A percentile compares a stretch with the other conserved stretches of the same genome.
These are phyloP conservation scores for Hypothenemus hampei DNA, from an alignment of 1,140 invertebrate genomes.

Conservation along the genomic window DNA sequence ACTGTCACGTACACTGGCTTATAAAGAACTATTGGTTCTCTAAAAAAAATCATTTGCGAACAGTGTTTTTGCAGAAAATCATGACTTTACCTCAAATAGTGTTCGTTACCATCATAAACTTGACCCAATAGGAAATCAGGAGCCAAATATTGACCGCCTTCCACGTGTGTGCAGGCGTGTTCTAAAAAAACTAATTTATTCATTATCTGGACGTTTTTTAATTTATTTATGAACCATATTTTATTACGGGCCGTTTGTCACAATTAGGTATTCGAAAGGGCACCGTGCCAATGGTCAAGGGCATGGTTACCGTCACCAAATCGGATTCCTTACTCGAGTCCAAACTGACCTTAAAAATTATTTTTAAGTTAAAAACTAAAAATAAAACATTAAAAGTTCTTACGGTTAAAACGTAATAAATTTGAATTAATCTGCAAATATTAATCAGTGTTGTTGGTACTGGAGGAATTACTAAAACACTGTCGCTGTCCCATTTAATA, in stretches of 20 bases:
- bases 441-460: slow-evolving; percentile 73
- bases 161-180: slow-evolving; percentile 64
- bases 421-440: slow-evolving; percentile 71
- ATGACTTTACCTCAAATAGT: slow-evolving; percentile 41
- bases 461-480: slow-evolving; percentile 67
- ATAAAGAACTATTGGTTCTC: slow-evolving; percentile 58
- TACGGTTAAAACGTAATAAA: slow-evolving; percentile 77
- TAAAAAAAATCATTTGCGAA: slow-evolving; percentile 17
- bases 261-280: slow-evolving; percentile 74
- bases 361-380: slow-evolving; percentile 1
- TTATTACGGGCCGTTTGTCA: slow-evolving; percentile 58
- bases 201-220: neutral
- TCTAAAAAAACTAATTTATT: slow-evolving; percentile 49
- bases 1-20: slow-evolving; percentile 64
- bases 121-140: slow-evolving; percentile 77
- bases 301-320: slow-evolving; percentile 71
- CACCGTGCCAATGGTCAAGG: slow-evolving; percentile 76
- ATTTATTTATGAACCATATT: slow-evolving; percentile 59
- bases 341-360: slow-evolving; percentile 58
- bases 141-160: slow-evolving; percentile 76
- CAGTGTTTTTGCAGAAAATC: too few relatives aligned
- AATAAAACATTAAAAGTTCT: slow-evolving; percentile 31
- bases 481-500: slow-evolving; percentile 62
- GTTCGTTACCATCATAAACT: slow-evolving; percentile 70
- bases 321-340: slow-evolving; percentile 69